A percentile compares a stretch with the other conserved stretches of the same genome.
Evolutionary conservation across 2,797 vertebrate genomes (phyloP).

Genomic region (Melanotaenia maccullochi): DNA sequence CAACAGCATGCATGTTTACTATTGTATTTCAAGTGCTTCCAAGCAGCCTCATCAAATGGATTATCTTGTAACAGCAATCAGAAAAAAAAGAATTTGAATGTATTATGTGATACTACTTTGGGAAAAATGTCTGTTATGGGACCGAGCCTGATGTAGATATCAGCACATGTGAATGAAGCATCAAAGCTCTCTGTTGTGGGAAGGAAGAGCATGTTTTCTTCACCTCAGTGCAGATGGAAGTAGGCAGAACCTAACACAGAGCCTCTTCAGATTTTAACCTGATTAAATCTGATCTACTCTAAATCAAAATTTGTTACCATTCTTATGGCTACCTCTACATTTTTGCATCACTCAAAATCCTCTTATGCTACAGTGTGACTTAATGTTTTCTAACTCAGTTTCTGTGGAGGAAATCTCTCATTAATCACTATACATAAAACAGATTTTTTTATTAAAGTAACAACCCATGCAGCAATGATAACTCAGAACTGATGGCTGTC

Average conservation of each 20-base stretch:
- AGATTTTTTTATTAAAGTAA: neutral
- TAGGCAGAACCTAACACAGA: constrained; percentile 51
- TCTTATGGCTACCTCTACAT: constrained; percentile 14
- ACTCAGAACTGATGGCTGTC: constrained; percentile 3
- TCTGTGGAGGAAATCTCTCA: neutral
- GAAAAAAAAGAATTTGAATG: constrained; percentile 30
- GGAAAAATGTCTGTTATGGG: constrained; percentile 25
- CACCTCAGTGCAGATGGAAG: constrained; percentile 56
- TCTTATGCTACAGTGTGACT: constrained; percentile 5
- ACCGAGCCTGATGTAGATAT: constrained; percentile 26
- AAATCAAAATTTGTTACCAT: constrained; percentile 50
- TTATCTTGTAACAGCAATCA: constrained; percentile 50
- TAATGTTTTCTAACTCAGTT: constrained; percentile 8
- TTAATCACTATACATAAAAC: constrained; percentile 5
- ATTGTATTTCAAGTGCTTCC: constrained; percentile 45
- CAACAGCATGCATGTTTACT: constrained; percentile 36
- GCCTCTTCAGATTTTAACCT: constrained; percentile 50
- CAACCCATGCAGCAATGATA: neutral
- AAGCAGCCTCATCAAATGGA: constrained; percentile 47
- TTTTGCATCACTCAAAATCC: constrained; percentile 10
- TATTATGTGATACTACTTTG: constrained; percentile 17
- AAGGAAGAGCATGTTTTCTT: constrained; percentile 19
- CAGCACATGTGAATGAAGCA: constrained; percentile 12
- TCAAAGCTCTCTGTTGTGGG: constrained; percentile 34
- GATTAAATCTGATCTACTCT: constrained; percentile 54